Base-by-base conservation (phyloP, 2,797 vertebrate genomes). In the Pangasius krempfi region DNA sequence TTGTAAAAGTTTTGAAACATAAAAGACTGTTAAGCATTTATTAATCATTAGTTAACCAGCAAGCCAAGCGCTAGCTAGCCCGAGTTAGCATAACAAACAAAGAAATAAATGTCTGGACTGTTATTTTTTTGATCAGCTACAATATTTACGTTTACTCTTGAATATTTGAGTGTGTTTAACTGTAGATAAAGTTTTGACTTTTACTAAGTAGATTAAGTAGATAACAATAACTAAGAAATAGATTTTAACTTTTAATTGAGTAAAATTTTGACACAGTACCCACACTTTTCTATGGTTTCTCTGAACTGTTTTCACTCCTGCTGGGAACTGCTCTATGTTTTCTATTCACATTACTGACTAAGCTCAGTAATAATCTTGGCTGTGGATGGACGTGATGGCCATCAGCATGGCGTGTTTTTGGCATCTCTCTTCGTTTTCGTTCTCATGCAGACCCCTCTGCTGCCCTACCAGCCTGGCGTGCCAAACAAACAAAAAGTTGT, bases 401-500 rank as follows among this genome's bases (percentile, higher is more conserved):
- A 14, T 75, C 25, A n/a, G 90, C 33, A 40, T 89, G 91, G 88
- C 70, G 52, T 75, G 85, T 88, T 64, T 90, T 91, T 93, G 92
- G 92, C 93, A 85, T 91, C 86, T 84, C 72, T 88, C 66, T 78
- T 86, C 75, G 44, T 90, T 85, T 73, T 82, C 86, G 88, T 91
- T 91, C 89, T 90, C 91, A 87, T 90, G 85, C 86, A 89, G 84
- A 91, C 89, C 85, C 87, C 79, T 92, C 88, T 64, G 91, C 70
- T 89, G 86, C 86, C 88, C 76, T 89, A 84, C 88, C 85, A 88
- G 54, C 86, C 89, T 91, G 90, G 93, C 52, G 89, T 92, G 92
- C 92, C 93, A 92, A 93, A 75, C 27, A 68, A 79, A 84, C n/a
- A 56, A 80, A 92, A 93, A 92, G 89, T 91, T 89, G 91, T 91